Base-by-base conservation (phyloP, 2,797 vertebrate species). In the Danio tinwini region DNA sequence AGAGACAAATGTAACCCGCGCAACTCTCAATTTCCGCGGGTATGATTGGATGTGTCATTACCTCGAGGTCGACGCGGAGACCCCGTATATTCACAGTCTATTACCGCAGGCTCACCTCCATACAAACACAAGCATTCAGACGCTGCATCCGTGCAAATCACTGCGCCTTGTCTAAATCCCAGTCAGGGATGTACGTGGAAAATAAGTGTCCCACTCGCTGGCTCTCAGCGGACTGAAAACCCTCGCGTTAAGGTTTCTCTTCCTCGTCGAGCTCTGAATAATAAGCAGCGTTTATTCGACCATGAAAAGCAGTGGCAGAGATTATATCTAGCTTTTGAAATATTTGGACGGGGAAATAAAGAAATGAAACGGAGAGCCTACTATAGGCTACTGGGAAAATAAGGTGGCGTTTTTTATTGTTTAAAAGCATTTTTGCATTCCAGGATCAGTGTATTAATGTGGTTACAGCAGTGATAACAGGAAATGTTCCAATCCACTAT, bases 381-480 rank as follows among this genome's bases (percentile, higher is more conserved):
- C 37, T 10, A 5, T 55, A n/a, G 19, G 29, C 29, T 29, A 1
- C 64, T 16, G 65, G 7, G 29, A 29, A 29, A 29, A 29, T 29
- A 3, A 29, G 29, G 29, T n/a, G n/a, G 65, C 16, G 14, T 69
- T 13, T 78, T 78, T 39, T 82, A 61, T 89, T 78, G 78, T 85
- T 78, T 64, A 70, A 76, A 63, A 21, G 42, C 47, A 6, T 83
- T 74, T 78, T 72, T 49, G 53, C 80, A 84, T 87, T 80, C 29
- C 84, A 67, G 85, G 29, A 88, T 88, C 88, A 88, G 86, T 88
- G 88, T 89, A 88, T 87, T 86, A 52, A 50, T 17, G 47, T 63
- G 12, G 85, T 88, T 90, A 90, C 90, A 87, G 85, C 71, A 68
- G 65, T 78, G 86, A 91, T 90, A 91, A 87, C 74, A 21, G 74